Evolutionary conservation across 2,797 vertebrate species (phyloP), one percentile per base, ranked within the genome.

Genomic region (Chrysocyon brachyurus): DNA sequence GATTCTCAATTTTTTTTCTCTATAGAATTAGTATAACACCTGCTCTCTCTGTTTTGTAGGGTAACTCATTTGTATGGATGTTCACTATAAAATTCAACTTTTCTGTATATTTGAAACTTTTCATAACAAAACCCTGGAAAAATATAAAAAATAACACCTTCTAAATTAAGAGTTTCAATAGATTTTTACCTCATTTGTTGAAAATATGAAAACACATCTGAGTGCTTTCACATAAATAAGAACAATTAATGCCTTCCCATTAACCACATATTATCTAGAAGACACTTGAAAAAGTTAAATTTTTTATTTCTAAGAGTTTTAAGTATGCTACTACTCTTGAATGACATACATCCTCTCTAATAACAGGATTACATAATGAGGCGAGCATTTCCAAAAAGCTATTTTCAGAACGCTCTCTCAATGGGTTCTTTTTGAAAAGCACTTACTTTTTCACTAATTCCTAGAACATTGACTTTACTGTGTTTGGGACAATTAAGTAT

Each of bases 301-400:
- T 12, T 66, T 88, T 77, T 52, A 77, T 84, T 92, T 70, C 24
- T 22, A 92, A 59, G 17, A 52, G 78, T 91, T 87, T 61, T 61
- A 92, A 49, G 24, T 81, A n/a, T 46, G 31, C 70, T 78, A 61
- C 54, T 77, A 89, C 36, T 84, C n/a, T 68, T 84, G 52, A 26
- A 68, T 56, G 33, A 49, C 28, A 85, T 40, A 26, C 3, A n/a
- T 21, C 54, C 84, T 89, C 77, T 78, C 61, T 90, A 79, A 61
- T 56, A 75, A 64, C n/a, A 59, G 63, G 52, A 72, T 90, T 31
- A 57, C 11, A 93, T 56, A 96, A 91, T 86, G n/a, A 72, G 59
- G 66, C 77, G 52, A 52, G 6, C 24, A 56, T 75, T 64, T 64
- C 73, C 40, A 87, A 83, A 79, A 4, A 87, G 12, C 1, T 66